phyloP scores from a whole-genome alignment of 2,797 vertebrate genomes.

The Chelmon rostratus region DNA sequence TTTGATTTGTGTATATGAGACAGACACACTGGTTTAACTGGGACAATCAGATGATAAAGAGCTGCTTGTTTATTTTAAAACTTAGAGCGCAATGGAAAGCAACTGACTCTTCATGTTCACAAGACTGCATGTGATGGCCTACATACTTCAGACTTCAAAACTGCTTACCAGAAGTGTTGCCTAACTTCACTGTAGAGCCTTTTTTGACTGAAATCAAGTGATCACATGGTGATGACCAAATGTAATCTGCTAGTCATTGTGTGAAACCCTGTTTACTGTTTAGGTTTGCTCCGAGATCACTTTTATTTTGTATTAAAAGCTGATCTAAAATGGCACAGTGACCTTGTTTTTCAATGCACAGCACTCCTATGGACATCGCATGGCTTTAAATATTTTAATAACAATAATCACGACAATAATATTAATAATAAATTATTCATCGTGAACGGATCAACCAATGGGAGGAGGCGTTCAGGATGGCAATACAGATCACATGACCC shows the following conservation, averaged over 20 bases:
- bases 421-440: constrained; percentile 30
- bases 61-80: background rate
- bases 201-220: background rate
- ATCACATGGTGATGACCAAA: background rate
- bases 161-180: background rate
- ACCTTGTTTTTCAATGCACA: background rate
- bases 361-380: background rate
- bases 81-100: background rate
- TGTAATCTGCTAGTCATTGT: background rate
- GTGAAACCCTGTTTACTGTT: background rate
- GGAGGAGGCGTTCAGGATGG: constrained; percentile 52
- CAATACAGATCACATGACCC: constrained; percentile 80
- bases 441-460: constrained; percentile 60
- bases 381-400: background rate
- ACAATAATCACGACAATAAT: background rate
- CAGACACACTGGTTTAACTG: background rate
- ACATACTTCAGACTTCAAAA: constrained; percentile 1
- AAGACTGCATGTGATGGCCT: background rate
- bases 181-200: background rate
- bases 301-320: constrained; percentile 5
- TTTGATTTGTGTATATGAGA: background rate
- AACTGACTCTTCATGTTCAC: background rate
- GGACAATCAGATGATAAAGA: background rate
- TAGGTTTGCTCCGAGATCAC: background rate
- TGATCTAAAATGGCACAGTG: background rate